Evolutionary conservation across 2,113 vertebrate genomes (phyloP), one percentile per base, ranked within the genome.

Genomic region (Daphoenositta chrysoptera): DNA sequence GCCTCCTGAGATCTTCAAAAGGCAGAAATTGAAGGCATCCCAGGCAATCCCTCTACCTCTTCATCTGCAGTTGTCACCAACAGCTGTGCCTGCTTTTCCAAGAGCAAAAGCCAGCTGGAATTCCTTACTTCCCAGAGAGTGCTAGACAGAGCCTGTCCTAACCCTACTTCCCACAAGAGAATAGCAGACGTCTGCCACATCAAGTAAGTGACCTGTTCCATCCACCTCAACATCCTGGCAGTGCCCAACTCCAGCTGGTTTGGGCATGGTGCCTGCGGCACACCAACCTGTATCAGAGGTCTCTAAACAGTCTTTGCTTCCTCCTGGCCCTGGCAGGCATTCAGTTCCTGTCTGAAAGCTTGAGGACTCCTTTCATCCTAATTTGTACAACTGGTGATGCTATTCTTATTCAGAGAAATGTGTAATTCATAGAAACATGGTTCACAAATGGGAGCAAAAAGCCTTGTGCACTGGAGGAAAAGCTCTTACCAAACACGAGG

Each of bases 371-470:
- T 76, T 96, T 77, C 64, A 90, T 79, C 60, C 75, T 83, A 16
- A 83, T 91, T 64, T 91, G 83, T 93, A 83, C 63, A 89, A 75
- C 65, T 60, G 39, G 53, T 51, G 44, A 85, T 69, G 75, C 57
- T 87, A 83, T 76, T 92, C 83, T 93, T 94, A 80, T 30, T 88
- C 73, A 75, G 65, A 89, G 57, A 78, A 96, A 95, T 14, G 5
- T 81, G 87, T 83, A 89, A 95, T 87, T 89, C 85, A 89, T 69
- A 58, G 45, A 93, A 95, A 93, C 6, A 5, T 40, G 80, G 44
- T 58, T 69, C 80, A 83, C 61, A 94, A 90, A 86, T 26, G 58
- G 47, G n/a, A 95, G 37, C 80, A 89, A 94, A 93, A 89, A 77
- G 61, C 44, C 53, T 84, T 72, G n/a, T 85, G 58, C 63, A 58